Evolutionary conservation across 2,113 vertebrate genomes (phyloP).

Genomic region (Nyctereutes procyonoides): DNA sequence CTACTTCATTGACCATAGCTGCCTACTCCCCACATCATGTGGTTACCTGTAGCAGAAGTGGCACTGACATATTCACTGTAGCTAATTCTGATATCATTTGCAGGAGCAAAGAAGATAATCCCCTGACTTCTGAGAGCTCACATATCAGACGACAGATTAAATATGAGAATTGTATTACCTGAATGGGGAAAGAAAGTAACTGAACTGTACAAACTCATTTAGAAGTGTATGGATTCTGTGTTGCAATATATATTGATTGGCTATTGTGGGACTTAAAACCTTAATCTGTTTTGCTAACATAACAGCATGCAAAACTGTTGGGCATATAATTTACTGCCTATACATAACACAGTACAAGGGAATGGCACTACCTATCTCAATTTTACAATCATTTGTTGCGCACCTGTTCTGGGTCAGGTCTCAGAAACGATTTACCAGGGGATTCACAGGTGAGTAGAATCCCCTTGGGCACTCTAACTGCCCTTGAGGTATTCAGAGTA

Average conservation of each 20-base stretch:
- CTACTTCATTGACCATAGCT: not conserved
- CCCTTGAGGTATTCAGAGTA: not conserved
- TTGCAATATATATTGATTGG: slow-evolving; percentile 82
- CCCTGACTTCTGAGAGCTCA: slow-evolving; percentile 65
- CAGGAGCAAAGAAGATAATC: slow-evolving; percentile 65
- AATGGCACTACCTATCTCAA: not conserved
- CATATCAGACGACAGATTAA: slow-evolving; percentile 71
- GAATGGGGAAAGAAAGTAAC: slow-evolving; percentile 51
- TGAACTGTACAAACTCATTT: slow-evolving; percentile 74
- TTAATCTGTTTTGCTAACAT: slow-evolving; percentile 76
- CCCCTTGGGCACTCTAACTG: fast-evolving
- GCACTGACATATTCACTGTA: not conserved
- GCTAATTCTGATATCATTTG: slow-evolving; percentile 49
- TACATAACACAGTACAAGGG: not conserved
- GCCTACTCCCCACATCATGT: not conserved
- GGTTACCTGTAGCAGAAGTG: not conserved
- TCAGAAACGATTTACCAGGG: not conserved
- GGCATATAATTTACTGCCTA: slow-evolving; percentile 45
- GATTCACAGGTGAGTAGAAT: not conserved
- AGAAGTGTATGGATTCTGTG: slow-evolving; percentile 81
- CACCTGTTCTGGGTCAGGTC: not conserved
- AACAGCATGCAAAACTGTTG: slow-evolving; percentile 62
- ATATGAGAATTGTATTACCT: slow-evolving; percentile 48
- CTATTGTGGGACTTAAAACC: slow-evolving; percentile 75
- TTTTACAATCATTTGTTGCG: not conserved